phyloP scores from a whole-genome alignment of 2,797 vertebrate genomes.

The Onychomys leucogaster region DNA sequence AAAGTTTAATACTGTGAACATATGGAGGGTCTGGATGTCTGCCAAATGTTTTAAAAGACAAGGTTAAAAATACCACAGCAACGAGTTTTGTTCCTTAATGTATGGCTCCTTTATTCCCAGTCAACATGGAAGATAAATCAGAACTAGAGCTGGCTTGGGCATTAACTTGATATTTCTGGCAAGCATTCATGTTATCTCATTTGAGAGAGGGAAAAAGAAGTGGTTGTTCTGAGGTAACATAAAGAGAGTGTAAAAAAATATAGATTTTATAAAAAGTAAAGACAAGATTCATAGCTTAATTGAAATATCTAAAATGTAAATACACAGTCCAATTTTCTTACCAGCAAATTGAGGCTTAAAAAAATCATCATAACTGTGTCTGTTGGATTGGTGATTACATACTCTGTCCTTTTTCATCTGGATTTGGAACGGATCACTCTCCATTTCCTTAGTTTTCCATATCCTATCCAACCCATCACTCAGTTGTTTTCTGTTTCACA shows the following conservation, averaged over 20 bases:
- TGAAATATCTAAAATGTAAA: slow-evolving; percentile 64
- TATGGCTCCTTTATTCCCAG: slow-evolving; percentile 83
- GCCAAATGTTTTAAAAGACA: slow-evolving; percentile 90
- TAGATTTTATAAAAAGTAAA: slow-evolving; percentile 56
- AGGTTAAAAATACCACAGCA: slow-evolving; percentile 88
- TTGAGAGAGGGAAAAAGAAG: slow-evolving; percentile 53
- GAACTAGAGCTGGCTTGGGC: slow-evolving; percentile 78
- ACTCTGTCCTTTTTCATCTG: not conserved
- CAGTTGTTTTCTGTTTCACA: not conserved
- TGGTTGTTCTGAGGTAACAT: slow-evolving; percentile 55
- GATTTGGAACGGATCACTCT: not conserved
- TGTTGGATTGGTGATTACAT: not conserved
- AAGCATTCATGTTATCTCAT: slow-evolving; percentile 47
- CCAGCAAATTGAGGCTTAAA: not conserved
- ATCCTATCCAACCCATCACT: not conserved
- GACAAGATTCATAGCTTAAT: slow-evolving; percentile 40
- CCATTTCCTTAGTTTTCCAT: not conserved
- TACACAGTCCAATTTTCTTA: slow-evolving; percentile 56
- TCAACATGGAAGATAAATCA: slow-evolving; percentile 86
- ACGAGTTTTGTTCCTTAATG: slow-evolving; percentile 82
- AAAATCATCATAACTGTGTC: not conserved
- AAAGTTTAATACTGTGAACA: slow-evolving; percentile 88
- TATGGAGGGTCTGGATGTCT: slow-evolving; percentile 89
- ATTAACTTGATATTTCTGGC: slow-evolving; percentile 80
- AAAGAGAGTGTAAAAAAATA: slow-evolving; percentile 34